Conservation (phyloP, 2,797 vertebrate species). For the Momotus momota region DNA sequence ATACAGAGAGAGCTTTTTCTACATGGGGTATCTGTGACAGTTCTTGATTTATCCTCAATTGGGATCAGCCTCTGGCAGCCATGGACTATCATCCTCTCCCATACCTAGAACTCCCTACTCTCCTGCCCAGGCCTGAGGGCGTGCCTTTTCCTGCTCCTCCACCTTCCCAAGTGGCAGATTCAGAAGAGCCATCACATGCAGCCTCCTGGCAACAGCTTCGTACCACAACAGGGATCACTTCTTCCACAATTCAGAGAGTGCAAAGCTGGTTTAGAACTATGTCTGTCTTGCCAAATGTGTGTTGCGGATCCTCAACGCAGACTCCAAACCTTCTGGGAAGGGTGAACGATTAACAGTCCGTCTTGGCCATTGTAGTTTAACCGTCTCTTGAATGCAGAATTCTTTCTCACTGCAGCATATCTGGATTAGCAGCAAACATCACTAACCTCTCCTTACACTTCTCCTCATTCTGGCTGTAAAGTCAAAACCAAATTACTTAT, state of each 20-base stretch:
- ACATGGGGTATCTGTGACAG: background rate
- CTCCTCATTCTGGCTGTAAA: background rate
- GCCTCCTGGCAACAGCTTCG: background rate
- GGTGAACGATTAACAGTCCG: background rate
- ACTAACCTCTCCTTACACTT: background rate
- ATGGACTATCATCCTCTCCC: rapidly evolving
- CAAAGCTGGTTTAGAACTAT: background rate
- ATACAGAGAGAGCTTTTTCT: background rate
- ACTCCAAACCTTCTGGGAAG: background rate
- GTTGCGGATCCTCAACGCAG: background rate
- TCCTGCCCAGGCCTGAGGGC: background rate
- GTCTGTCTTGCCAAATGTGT: background rate
- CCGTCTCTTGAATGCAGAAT: background rate
- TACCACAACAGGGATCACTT: background rate
- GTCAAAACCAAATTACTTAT: background rate
- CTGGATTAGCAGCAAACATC: background rate
- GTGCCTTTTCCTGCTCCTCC: background rate
- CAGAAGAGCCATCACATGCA: background rate
- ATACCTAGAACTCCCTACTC: background rate
- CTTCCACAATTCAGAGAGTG: background rate
- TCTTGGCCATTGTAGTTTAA: background rate
- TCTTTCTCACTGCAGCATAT: background rate
- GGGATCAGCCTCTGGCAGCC: background rate
- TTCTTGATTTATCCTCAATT: background rate
- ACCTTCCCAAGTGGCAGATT: background rate